phyloP scores from a whole-genome alignment of 2,113 vertebrate genomes.

The Oriolus oriolus region DNA sequence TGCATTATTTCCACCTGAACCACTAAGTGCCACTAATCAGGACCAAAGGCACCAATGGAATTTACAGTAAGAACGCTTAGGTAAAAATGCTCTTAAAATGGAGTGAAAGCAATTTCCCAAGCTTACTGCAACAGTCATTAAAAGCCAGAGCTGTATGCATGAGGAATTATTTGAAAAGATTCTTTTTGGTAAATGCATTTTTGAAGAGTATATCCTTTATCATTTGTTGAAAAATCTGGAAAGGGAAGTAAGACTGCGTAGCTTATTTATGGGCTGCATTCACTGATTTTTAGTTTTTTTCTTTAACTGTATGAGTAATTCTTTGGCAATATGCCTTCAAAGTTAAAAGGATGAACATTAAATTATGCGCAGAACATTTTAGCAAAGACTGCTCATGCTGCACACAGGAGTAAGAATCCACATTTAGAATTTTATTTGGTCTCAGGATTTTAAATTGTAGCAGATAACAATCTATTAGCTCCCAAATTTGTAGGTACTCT shows the following conservation, averaged over 20 bases:
- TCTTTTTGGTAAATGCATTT: conserved; percentile 15
- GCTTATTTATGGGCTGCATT: not conserved
- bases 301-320: conserved; percentile 35
- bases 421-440: conserved; percentile 24
- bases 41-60: not conserved
- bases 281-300: not conserved
- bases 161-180: not conserved
- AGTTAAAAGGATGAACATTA: conserved; percentile 47
- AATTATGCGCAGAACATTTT: conserved; percentile 2
- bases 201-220: not conserved
- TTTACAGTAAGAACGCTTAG: not conserved
- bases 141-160: not conserved
- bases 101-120: not conserved
- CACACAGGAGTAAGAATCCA: not conserved
- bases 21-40: not conserved
- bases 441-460: not conserved
- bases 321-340: conserved; percentile 15
- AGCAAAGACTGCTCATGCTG: conserved; percentile 2
- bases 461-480: conserved; percentile 40
- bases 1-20: not conserved
- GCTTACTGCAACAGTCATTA: not conserved
- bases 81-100: not conserved
- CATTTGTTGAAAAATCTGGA: not conserved
- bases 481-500: not conserved
- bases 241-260: not conserved